Evolutionary conservation across 2,888 invertebrate species (phyloP), one percentile per base, ranked within the genome.

Genomic region (Epinotia nisella): DNA sequence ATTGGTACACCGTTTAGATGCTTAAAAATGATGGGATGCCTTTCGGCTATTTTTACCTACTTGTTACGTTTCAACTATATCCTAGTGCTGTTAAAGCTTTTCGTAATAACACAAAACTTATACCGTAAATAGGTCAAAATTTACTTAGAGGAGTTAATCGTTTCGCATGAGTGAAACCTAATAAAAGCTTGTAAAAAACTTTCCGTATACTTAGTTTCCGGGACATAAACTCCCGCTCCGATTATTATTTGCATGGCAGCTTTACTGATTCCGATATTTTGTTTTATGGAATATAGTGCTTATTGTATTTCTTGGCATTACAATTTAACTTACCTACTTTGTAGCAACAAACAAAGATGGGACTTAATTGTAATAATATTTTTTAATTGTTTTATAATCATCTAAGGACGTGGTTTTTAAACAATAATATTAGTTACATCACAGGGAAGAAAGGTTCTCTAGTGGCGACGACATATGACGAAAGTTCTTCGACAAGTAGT

Each of bases 131-230:
- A 65, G 39, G 21, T 21, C 39, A 39, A 65, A 55, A 65, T 39
- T 41, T 21, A 21, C 35, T 21, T 24, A 41, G 21, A 66, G 19
- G 17, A 15, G 19, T 19, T 19, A 24, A 29, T 29, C 3, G 24
- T 45, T 45, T 68, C 45, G 67, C 45, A 58, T 58, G 17, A 41
- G 29, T 29, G 56, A 58, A 58, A 10, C 4, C 29, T 49, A 64
- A 58, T 41, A 65, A 65, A 60, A 60, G 35, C 53, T 55, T 65
- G 65, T 67, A 61, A 74, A 81, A 85, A 89, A 89, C 84, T 88
- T 89, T 85, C 77, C 78, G 84, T 80, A 85, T 90, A 85, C 82
- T 85, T 83, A 87, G 86, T 85, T 90, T 89, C 87, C 89, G 79
- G 82, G 76, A 84, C 85, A 90, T 90, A 87, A 87, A 89, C 78